Evolutionary conservation across 2,888 invertebrate genomes (phyloP).

Genomic region (Zygothrica quintamaculata): DNA sequence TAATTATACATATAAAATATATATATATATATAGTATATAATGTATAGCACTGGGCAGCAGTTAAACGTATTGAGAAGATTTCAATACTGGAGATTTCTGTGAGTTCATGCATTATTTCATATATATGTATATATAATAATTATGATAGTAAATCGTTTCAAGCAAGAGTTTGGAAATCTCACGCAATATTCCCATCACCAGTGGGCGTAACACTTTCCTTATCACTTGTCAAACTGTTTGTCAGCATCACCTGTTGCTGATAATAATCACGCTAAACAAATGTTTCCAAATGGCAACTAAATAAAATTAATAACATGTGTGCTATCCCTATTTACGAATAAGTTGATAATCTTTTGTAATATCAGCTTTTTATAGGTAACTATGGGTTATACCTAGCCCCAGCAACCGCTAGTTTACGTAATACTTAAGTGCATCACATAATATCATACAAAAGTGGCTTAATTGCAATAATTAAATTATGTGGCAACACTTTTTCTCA

Average conservation of each 20-base stretch:
- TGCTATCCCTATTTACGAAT: too few species aligned
- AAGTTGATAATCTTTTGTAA: too few species aligned
- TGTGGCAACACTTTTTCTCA: slow-evolving; percentile 17
- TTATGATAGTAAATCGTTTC: too few species aligned
- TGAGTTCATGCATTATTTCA: too few species aligned
- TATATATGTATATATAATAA: slow-evolving; percentile 2
- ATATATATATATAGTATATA: neutral
- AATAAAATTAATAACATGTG: too few species aligned
- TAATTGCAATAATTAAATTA: slow-evolving; percentile 45
- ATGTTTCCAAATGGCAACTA: too few species aligned
- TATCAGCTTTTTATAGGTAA: too few species aligned
- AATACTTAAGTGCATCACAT: slow-evolving; percentile 20
- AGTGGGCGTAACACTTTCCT: slow-evolving; percentile 12
- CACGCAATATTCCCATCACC: too few species aligned
- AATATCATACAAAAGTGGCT: slow-evolving; percentile 20
- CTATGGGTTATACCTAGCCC: too few species aligned
- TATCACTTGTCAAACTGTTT: slow-evolving; percentile 8
- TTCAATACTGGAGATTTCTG: too few species aligned
- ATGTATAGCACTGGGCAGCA: neutral
- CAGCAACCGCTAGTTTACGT: too few species aligned
- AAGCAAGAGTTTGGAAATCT: too few species aligned
- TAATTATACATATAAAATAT: slow-evolving; percentile 3
- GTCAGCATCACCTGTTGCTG: slow-evolving; percentile 40
- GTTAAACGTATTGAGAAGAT: neutral
- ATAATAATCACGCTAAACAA: neutral